Evolutionary conservation across 37 sponge, comb jelly and placozoan species (phyloP), one percentile per base, ranked within the genome.

Genomic region (Haliclona indistincta): DNA sequence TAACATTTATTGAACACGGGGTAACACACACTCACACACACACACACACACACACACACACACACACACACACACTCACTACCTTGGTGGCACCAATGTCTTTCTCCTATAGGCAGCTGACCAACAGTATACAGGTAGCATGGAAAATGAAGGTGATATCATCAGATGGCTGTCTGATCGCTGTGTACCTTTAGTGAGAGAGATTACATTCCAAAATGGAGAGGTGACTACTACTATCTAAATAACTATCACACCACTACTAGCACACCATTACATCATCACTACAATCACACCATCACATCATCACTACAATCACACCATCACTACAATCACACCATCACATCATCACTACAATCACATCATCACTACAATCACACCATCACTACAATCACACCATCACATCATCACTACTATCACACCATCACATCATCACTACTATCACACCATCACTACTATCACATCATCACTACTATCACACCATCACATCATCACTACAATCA

Each of bases 181-280:
- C 17, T 99, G 99, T 64, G 62, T 95, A 15, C 96, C 96, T 23
- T 81, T 99, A 1, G 96, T 99, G 10, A 61, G 99, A 47, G 99
- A 99, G 54, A 95, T 99, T 65, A 99, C 99, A 35, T 99, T 99
- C 51, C 70, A 87, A 41, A 99, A 99, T 78, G 99, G 92, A 63
- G 99, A 97, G 81, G 91, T 89, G 32, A 22, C 79, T 51, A 3
- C 40, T 6, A n/a, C 20, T n/a, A 2, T 70, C 38, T 78, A 40
- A 70, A 2, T 11, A 19, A 4, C 19, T 11, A 25, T 19, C 56
- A 3, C 56, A 26, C 54, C 23, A 52, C 1, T 11, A 17, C 73
- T n/a, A 29, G 67, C 37, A 7, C 15, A 64, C 39, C 44, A 75
- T 38, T 34, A n/a, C 63, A 75, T 32, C 42, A 30, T 40, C 63